Evolutionary conservation across 2,888 invertebrate genomes (phyloP).

Genomic region (Lochmaea capreae): DNA sequence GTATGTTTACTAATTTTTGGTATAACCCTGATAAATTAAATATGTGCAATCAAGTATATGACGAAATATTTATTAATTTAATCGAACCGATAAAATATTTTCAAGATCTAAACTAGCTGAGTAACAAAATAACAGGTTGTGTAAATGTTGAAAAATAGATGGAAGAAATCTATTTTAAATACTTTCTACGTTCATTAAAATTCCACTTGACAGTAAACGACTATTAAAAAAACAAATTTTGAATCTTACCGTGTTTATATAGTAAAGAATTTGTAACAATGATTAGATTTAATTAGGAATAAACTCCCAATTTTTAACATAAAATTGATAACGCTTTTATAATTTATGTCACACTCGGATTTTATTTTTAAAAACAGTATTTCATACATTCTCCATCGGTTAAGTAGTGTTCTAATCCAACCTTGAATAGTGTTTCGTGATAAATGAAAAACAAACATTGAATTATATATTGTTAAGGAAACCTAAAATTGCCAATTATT

Average conservation of each 20-base stretch:
- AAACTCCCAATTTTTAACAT: background rate
- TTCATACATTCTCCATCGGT: constrained; percentile 26
- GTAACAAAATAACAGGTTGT: too few species aligned
- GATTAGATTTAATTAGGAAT: constrained; percentile 1
- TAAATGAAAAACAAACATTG: constrained; percentile 41
- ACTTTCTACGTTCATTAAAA: constrained; percentile 13
- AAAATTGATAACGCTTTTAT: constrained; percentile 27
- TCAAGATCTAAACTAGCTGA: too few species aligned
- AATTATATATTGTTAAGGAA: constrained; percentile 41
- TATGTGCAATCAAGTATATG: too few species aligned
- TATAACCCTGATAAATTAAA: too few species aligned
- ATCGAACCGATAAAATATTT: too few species aligned
- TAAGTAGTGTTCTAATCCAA: constrained; percentile 29
- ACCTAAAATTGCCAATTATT: constrained; percentile 25
- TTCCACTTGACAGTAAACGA: background rate
- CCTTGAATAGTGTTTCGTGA: constrained; percentile 40
- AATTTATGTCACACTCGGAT: constrained; percentile 24
- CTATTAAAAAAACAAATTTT: background rate
- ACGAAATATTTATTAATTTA: too few species aligned
- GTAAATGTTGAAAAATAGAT: too few species aligned
- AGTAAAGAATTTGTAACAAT: background rate
- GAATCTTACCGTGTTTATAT: background rate
- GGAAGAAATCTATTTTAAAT: constrained; percentile 1
- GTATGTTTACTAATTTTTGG: too few species aligned
- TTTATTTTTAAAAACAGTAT: constrained; percentile 29